Evolutionary conservation across 1,140 invertebrate species (phyloP).

Genomic region (Danaus melanippus): DNA sequence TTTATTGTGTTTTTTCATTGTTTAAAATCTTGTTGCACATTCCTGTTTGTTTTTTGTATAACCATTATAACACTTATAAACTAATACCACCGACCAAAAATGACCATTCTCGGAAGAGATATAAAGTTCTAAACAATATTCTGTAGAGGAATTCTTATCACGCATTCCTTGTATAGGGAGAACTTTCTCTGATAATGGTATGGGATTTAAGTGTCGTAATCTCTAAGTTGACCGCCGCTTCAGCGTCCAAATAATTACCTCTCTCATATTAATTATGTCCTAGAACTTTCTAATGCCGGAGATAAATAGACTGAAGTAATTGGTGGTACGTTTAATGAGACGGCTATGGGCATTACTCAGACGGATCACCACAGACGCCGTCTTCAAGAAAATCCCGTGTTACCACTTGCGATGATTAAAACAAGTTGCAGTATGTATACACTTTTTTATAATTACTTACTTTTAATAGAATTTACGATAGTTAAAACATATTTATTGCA

Average conservation of each 20-base stretch:
- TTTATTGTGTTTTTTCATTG: background rate
- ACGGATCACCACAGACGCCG: constrained; percentile 30
- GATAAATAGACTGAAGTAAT: constrained; percentile 51
- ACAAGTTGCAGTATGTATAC: constrained; percentile 12
- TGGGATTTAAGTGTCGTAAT: constrained; percentile 34
- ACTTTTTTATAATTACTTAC: no score
- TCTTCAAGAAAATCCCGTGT: constrained; percentile 18
- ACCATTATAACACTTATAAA: no score
- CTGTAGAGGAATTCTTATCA: constrained; percentile 21
- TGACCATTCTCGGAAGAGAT: constrained; percentile 5
- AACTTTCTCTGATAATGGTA: constrained; percentile 60
- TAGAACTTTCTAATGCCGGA: constrained; percentile 57
- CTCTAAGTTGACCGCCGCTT: constrained; percentile 34
- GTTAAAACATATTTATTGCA: no score
- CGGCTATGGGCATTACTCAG: constrained; percentile 41
- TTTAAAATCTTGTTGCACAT: constrained; percentile 1
- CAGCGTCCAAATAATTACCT: constrained; percentile 62
- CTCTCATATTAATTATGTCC: constrained; percentile 66
- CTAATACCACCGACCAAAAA: constrained; percentile 8
- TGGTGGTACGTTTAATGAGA: constrained; percentile 50
- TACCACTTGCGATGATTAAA: constrained; percentile 21
- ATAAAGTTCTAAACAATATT: constrained; percentile 11
- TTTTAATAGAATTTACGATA: no score
- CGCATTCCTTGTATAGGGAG: constrained; percentile 39
- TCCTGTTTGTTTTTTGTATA: no score